These are phyloP conservation scores for Drosophila mulleri DNA, from an alignment of 2,888 invertebrate genomes.

Conservation along the genomic window DNA sequence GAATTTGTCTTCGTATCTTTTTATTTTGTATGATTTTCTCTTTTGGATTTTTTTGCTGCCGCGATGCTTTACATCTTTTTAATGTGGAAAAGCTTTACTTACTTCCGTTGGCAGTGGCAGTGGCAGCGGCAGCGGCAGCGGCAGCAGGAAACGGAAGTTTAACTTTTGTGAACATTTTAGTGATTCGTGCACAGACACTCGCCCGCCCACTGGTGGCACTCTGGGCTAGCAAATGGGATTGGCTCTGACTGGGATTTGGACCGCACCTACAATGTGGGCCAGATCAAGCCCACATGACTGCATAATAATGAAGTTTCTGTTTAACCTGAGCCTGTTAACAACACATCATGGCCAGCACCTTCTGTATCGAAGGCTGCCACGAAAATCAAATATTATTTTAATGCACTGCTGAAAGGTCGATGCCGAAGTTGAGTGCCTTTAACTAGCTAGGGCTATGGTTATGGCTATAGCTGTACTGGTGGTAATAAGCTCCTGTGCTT, in stretches of 20 bases:
- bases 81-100: conserved; percentile 81
- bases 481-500: conserved; percentile 29
- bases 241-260: conserved; percentile 23
- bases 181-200: conserved; percentile 79
- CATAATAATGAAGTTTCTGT: conserved; percentile 29
- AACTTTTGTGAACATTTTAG: conserved; percentile 81
- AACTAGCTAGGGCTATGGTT: not conserved
- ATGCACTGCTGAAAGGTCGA: conserved; percentile 38
- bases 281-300: conserved; percentile 3
- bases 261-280: conserved; percentile 1
- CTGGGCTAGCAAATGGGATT: conserved; percentile 32
- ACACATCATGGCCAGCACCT: conserved; percentile 1
- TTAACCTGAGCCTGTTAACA: conserved; percentile 35
- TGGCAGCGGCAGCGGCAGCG: conserved; percentile 41
- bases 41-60: conserved; percentile 46
- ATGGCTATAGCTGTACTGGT: too few species aligned
- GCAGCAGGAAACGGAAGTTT: conserved; percentile 78
- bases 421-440: conserved; percentile 14
- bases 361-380: conserved; percentile 3
- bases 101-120: conserved; percentile 68
- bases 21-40: not conserved
- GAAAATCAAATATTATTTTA: conserved; percentile 33
- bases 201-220: conserved; percentile 22
- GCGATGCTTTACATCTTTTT: conserved; percentile 77
- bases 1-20: conserved; percentile 4